Evolutionary conservation across 2,113 vertebrate genomes (phyloP), one percentile per base, ranked within the genome.

Genomic region (Casuarius casuarius): DNA sequence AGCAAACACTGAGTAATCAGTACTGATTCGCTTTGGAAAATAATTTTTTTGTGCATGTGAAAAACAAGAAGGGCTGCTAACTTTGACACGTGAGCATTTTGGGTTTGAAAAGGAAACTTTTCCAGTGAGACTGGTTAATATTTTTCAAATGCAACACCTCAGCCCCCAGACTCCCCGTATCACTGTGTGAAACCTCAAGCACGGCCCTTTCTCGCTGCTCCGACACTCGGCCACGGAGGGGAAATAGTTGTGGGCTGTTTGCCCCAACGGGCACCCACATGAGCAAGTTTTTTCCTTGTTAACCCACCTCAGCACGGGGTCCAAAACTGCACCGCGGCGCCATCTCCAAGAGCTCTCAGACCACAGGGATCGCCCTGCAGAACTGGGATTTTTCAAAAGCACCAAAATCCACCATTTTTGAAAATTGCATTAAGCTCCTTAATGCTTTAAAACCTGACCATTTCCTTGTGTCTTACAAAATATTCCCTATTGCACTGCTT

Each of bases 261-360:
- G n/a, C 14, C 75, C 35, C 70, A 70, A 38, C 61, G 63, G 65
- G 46, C 9, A 9, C 38, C 61, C 83, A 28, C 5, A 1, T n/a
- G 18, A 59, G 25, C 62, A 52, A 90, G 70, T 90, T 90, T 94
- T 94, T 44, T 65, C 86, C 33, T 90, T 58, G 29, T 90, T 81
- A 91, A 94, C 87, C 75, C 76, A 11, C 40, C 23, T 48, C 18
- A 9, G 46, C 46, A 48, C 46, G 7, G 46, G 46, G 46, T 48
- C 46, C 18, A 9, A 48, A 48, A 48, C 18, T 48, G 46, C 8
- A 19, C 7, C 46, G 3, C 12, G 18, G 46, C 18, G 6, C 46
- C 8, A 7, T 48, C 44, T 38, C 38, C 38, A 38, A 38, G 38
- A 38, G 38, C 38, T 38, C 38, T 38, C 38, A 38, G 38, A 8